A percentile compares a stretch with the other conserved stretches of the same genome.
phyloP scores from a whole-genome alignment of 2,888 invertebrate genomes.

The Drosophila rellima region DNA sequence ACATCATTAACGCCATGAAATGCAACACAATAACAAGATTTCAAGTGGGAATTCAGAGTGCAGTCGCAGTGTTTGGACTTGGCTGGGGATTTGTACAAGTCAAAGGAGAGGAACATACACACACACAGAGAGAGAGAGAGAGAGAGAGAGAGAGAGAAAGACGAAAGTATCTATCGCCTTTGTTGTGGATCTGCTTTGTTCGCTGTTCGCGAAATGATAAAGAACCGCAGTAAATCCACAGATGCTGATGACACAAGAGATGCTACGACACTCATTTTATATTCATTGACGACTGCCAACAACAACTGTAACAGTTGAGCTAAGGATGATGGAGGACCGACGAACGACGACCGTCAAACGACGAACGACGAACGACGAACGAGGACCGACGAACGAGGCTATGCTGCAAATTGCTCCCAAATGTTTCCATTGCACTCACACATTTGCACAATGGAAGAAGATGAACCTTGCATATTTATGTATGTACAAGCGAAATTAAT shows the following conservation, averaged over 20 bases:
- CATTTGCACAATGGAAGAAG: conserved; percentile 29
- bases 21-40: conserved; percentile 64
- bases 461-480: conserved; percentile 26
- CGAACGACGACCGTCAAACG: neutral
- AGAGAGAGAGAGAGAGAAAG: neutral
- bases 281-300: conserved; percentile 58
- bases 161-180: conserved; percentile 22
- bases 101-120: neutral
- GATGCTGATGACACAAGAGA: conserved; percentile 18
- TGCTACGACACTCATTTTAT: conserved; percentile 52
- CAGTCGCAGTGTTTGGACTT: conserved; percentile 2
- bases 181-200: conserved; percentile 54
- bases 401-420: conserved; percentile 36
- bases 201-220: conserved; percentile 28
- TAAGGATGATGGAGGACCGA: neutral
- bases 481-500: conserved; percentile 7
- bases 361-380: neutral
- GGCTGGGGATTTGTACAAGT: conserved; percentile 3
- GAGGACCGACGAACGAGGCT: neutral
- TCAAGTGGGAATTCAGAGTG: conserved; percentile 61
- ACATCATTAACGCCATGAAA: conserved; percentile 72
- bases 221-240: conserved; percentile 28
- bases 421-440: conserved; percentile 21
- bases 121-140: neutral
- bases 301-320: conserved; percentile 9